Base-by-base conservation (phyloP, 2,797 vertebrate genomes). In the Chelon labrosus region DNA sequence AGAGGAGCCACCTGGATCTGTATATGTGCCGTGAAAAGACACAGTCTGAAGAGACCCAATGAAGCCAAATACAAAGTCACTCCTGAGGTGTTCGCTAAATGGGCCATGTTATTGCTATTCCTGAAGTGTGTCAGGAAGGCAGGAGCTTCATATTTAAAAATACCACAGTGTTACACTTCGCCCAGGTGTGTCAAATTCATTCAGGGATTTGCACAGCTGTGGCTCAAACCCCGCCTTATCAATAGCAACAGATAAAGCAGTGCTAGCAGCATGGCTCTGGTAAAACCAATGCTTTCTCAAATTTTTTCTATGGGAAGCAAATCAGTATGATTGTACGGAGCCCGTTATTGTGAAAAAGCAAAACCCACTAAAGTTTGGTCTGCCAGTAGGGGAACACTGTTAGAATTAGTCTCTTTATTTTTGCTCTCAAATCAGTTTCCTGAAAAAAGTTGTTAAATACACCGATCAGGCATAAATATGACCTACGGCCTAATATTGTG, bases 61-160 rank as follows among this genome's bases (percentile, higher is more conserved):
- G 22, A 5, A 62, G 72, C 11, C n/a, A 20, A 53, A 54, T 3
- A 9, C 11, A 35, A 44, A 80, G 75, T 61, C 64, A 55, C 9
- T 0, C 47, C 16, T 56, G 65, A 57, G 56, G 44, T 73, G 55
- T 67, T 59, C 64, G 47, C 54, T 77, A 89, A 88, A 83, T 83
- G 72, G 89, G 84, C 47, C 86, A 56, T 37, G 49, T 25, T 54
- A 19, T 9, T 17, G n/a, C 87, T 89, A 76, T 87, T 90, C 68
- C 64, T 83, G 72, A 84, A 84, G 37, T 86, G 67, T 85, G 81
- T 77, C 83, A 80, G 58, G 68, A 72, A 80, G 64, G 68, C 41
- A 50, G 8, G 52, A 75, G 31, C 51, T 66, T 73, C 59, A 65
- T 13, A 12, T 75, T 77, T 65, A 57, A 68, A 86, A 91, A 91